A percentile compares a stretch with the other conserved stretches of the same genome.
These are phyloP conservation scores for Cabera pusaria DNA, from an alignment of 2,888 invertebrate genomes.

Conservation along the genomic window DNA sequence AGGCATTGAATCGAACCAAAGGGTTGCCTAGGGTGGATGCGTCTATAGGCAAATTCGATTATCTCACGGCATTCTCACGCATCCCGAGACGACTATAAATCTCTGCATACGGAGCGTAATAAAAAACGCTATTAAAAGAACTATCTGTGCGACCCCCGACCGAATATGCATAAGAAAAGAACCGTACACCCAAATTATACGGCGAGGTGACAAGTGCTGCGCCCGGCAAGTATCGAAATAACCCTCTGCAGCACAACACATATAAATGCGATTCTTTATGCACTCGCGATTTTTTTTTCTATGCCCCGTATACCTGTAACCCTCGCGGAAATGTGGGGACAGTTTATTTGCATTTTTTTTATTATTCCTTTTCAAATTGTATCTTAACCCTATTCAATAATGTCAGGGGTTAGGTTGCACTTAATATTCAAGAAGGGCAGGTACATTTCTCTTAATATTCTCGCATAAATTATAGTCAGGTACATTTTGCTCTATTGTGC, in stretches of 20 bases:
- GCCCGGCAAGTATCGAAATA: conserved; percentile 53
- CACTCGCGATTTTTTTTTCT: conserved; percentile 71
- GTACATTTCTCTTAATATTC: conserved; percentile 83
- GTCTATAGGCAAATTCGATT: conserved; percentile 82
- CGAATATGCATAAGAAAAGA: conserved; percentile 77
- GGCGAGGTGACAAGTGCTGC: conserved; percentile 77
- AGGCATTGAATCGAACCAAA: conserved; percentile 54
- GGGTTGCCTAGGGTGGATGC: conserved; percentile 73
- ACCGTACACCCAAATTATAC: conserved; percentile 78
- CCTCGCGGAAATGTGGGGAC: conserved; percentile 71
- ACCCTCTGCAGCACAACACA: conserved; percentile 31
- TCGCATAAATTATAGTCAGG: conserved; percentile 85
- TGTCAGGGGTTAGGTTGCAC: conserved; percentile 84
- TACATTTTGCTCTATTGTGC: conserved; percentile 80
- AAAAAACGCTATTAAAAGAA: conserved; percentile 77
- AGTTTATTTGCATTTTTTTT: conserved; percentile 83
- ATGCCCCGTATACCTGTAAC: conserved; percentile 66
- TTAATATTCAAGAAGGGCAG: conserved; percentile 84
- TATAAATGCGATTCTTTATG: conserved; percentile 60
- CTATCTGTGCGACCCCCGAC: conserved; percentile 75
- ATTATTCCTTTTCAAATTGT: conserved; percentile 80
- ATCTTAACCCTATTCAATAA: conserved; percentile 82
- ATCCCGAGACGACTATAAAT: conserved; percentile 72
- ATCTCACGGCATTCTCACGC: conserved; percentile 80
- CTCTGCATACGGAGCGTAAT: conserved; percentile 76